Conservation (phyloP, 92 coral and sea anemone genomes). For the Actinernus sp. region DNA sequence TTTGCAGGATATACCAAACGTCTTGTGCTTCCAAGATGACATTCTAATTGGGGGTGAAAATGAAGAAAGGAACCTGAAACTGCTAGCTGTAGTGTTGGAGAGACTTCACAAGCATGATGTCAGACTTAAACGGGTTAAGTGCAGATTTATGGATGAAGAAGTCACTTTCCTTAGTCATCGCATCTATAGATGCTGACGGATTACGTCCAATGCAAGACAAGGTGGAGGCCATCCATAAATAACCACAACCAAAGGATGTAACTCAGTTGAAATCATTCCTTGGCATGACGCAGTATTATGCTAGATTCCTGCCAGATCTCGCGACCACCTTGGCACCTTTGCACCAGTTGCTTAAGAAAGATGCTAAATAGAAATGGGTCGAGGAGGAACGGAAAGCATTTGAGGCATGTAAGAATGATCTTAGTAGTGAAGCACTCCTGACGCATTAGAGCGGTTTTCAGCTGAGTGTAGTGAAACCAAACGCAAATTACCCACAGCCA, state of each 20-base stretch:
- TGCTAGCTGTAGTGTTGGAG: neutral
- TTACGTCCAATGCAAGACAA: neutral
- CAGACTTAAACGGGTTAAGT: neutral
- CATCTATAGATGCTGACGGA: slow-evolving; percentile 11
- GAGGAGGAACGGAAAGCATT: neutral
- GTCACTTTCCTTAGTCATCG: slow-evolving; percentile 7
- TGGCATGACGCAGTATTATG: slow-evolving; percentile 1
- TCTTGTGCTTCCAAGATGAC: slow-evolving; percentile 15
- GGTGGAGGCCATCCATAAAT: slow-evolving; percentile 4
- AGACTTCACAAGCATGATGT: neutral
- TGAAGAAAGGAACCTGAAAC: neutral
- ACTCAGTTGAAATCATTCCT: slow-evolving; percentile 6
- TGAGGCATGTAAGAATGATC: slow-evolving; percentile 1
- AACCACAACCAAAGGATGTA: slow-evolving; percentile 3
- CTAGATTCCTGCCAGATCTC: slow-evolving; percentile 1
- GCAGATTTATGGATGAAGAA: neutral
- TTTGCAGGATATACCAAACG: neutral
- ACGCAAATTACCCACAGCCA: no score
- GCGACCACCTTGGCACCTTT: slow-evolving; percentile 3
- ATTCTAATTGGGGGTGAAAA: neutral
- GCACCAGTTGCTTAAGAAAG: slow-evolving; percentile 1
- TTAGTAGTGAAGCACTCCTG: no score
- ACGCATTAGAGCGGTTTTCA: no score
- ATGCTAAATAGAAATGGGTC: slow-evolving; percentile 2
- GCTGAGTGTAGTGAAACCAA: no score